Base-by-base conservation (phyloP, 2,797 vertebrate genomes). In the Bradypodion pumilum region DNA sequence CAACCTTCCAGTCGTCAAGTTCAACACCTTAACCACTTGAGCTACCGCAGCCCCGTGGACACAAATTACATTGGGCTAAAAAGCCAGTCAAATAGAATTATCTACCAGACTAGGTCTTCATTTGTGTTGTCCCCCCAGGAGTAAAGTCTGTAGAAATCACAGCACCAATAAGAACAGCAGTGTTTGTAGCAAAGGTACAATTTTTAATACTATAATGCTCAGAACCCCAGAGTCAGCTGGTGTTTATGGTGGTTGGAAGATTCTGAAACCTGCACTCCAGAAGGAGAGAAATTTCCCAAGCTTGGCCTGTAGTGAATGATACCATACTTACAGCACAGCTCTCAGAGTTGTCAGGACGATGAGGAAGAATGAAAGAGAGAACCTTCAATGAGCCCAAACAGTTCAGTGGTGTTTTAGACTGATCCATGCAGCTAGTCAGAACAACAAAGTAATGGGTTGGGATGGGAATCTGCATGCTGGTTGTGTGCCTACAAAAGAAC, bases 391-490 rank as follows among this genome's bases (percentile, higher is more conserved):
- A 93, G 8, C 92, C 96, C 23, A 68, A 8, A 63, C 98, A 99
- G 77, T 87, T 82, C 0, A 85, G 13, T 0, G 96, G 96, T 37
- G 92, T 90, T n/a, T 94, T 74, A 52, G 80, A 87, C 0, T 42
- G 76, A 90, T 98, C 87, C 83, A 91, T 93, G 90, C 98, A 99
- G 83, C 97, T 98, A 15, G 97, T 98, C 92, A 99, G 93, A 87
- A 99, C 92, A 93, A 99, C 49, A n/a, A 95, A 99, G 95, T 97
- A 99, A 90, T 99, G 99, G 0, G 98, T 98, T 23, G 98, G 98
- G 73, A 96, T 85, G 7, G 96, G 96, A 74, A 97, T 91, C 59
- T 81, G 86, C 74, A 40, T 96, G 85, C 90, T 94, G 91, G 44
- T 16, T 63, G 94, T 66, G 15, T 93, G 56, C n/a, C 94, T 95